These are phyloP conservation scores for Ptilorrhoa leucosticta DNA, from an alignment of 2,113 vertebrate species.

Conservation along the genomic window DNA sequence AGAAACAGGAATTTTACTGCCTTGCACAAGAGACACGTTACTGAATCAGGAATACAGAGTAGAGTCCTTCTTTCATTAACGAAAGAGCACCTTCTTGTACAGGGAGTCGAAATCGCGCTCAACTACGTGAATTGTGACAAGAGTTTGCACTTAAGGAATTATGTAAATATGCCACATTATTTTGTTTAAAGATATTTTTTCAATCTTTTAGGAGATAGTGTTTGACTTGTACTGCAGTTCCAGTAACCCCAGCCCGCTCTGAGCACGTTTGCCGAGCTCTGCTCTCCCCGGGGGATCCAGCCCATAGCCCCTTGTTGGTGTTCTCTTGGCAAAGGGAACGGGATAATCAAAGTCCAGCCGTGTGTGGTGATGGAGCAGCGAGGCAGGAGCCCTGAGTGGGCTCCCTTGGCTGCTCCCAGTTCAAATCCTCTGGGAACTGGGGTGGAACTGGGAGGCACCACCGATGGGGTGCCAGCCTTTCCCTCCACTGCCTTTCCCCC, in stretches of 20 bases:
- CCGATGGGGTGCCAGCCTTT: not conserved
- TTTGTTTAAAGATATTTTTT: constrained; percentile 73
- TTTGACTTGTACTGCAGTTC: constrained; percentile 56
- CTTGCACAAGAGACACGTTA: constrained; percentile 62
- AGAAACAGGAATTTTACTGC: constrained; percentile 54
- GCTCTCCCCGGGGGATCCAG: not conserved
- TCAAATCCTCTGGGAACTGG: not conserved
- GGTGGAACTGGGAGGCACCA: not conserved
- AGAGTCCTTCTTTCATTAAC: constrained; percentile 60
- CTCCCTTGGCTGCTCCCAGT: not conserved
- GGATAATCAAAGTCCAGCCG: not conserved
- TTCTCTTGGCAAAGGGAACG: not conserved
- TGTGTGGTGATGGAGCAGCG: not conserved
- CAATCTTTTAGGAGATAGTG: constrained; percentile 63
- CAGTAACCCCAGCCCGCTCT: constrained; percentile 24
- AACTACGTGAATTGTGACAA: constrained; percentile 81
- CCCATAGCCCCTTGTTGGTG: not conserved
- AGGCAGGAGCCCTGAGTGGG: not conserved
- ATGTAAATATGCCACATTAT: constrained; percentile 80
- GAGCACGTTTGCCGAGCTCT: not conserved
- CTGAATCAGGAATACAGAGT: constrained; percentile 69
- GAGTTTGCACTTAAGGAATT: constrained; percentile 88
- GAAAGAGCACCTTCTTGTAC: constrained; percentile 80
- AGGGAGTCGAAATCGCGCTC: constrained; percentile 68
- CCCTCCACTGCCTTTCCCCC: not conserved